Base-by-base conservation (phyloP, 2,113 vertebrate species). In the Cyanoliseus patagonus region DNA sequence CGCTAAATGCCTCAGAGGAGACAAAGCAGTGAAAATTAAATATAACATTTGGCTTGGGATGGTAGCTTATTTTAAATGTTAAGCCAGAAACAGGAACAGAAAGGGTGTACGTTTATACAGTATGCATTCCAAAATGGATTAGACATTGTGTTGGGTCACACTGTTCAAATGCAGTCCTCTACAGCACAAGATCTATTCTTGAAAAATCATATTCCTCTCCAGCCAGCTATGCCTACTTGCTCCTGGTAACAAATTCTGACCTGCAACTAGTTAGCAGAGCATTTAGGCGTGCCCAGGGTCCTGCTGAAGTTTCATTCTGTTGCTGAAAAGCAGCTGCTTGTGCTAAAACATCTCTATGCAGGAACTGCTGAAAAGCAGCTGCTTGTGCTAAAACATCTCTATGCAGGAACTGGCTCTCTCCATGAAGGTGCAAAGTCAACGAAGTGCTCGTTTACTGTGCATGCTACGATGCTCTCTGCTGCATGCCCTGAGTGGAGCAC, bases 1-100 rank as follows among this genome's bases (percentile, higher is more conserved):
- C 3, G 3, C 74, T 88, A 64, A 95, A 88, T 59, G 92, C 73
- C 79, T 92, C 6, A 4, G 46, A n/a, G 20, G 37, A 90, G 78
- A 91, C 53, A 88, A 84, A 70, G 44, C 1, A 3, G 39, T 76
- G 84, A 64, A 87, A 77, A 95, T 91, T 57, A 88, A 85, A 95
- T 68, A 49, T n/a, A 95, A 85, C 55, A 11, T 73, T 92, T 83
- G 82, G 91, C 94, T 93, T 76, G 49, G 57, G 76, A 74, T 86
- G 39, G 83, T 8, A 95, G 69, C 85, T 81, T 92, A 92, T 87
- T 94, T 96, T 82, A 97, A 97, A 97, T 39, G n/a, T 88, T 88
- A 91, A 96, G 77, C 73, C 82, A 97, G 90, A 61, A 94, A 63
- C 20, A 87, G 46, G 81, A 72, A 96, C 6, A 89, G 81, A 59